Conservation (phyloP, 1,140 invertebrate species). For the Anadara kagoshimensis region DNA sequence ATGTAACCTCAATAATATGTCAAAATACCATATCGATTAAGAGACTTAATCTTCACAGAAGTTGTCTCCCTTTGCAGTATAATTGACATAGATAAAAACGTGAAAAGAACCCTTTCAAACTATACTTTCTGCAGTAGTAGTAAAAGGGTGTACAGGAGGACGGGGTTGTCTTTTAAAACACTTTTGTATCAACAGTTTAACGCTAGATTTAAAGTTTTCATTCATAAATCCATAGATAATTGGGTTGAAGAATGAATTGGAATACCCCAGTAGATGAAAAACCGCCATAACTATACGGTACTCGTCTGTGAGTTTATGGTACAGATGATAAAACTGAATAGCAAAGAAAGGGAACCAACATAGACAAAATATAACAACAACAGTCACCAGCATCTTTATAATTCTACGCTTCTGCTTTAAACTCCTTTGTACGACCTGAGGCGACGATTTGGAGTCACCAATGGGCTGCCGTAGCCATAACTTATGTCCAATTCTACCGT, state of each 20-base stretch:
- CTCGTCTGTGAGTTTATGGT: conserved; percentile 5
- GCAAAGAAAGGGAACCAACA: conserved; percentile 74
- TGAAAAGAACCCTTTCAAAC: conserved; percentile 1
- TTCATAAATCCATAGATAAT: conserved; percentile 87
- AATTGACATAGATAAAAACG: no score
- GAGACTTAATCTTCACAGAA: no score
- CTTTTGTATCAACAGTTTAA: conserved; percentile 19
- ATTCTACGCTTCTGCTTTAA: conserved; percentile 59
- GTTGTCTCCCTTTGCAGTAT: no score
- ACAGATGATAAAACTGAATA: conserved; percentile 33
- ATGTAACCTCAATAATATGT: no score
- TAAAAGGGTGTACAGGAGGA: conserved; percentile 14
- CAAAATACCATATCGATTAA: no score
- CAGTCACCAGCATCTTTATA: conserved; percentile 73
- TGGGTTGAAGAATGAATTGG: conserved; percentile 82
- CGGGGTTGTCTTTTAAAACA: background rate
- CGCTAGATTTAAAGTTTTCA: conserved; percentile 77
- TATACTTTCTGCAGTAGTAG: conserved; percentile 34
- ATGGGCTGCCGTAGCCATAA: conserved; percentile 50
- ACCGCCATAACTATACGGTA: conserved; percentile 22
- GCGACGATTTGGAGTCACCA: conserved; percentile 38
- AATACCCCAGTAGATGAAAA: conserved; percentile 77
- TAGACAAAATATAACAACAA: conserved; percentile 73
- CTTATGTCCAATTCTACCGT: conserved; percentile 44
- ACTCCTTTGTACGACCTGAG: conserved; percentile 22